A percentile compares a stretch with the other conserved stretches of the same genome.
Evolutionary conservation across 2,797 vertebrate species (phyloP).

Genomic region (Lacerta bilineata): DNA sequence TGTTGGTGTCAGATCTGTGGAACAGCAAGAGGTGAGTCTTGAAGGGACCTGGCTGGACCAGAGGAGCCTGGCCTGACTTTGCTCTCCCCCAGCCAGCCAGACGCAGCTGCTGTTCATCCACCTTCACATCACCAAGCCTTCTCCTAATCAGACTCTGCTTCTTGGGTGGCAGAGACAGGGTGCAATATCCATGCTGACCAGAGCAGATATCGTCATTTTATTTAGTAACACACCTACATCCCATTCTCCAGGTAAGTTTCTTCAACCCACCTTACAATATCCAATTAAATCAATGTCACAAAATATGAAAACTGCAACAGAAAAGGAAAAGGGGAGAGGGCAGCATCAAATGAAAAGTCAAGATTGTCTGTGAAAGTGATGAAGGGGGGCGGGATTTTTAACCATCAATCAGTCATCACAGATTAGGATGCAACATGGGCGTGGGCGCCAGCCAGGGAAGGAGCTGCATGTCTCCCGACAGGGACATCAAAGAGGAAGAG

Average conservation of each 20-base stretch:
- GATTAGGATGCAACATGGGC: not conserved
- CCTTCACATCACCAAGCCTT: too few relatives aligned
- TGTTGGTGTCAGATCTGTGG: slow-evolving; percentile 69
- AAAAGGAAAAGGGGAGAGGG: not conserved
- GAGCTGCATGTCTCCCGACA: not conserved
- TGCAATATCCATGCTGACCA: too few relatives aligned
- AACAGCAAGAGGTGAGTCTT: slow-evolving; percentile 12
- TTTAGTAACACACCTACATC: not conserved
- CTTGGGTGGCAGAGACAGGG: too few relatives aligned
- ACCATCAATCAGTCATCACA: too few relatives aligned
- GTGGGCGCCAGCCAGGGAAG: not conserved
- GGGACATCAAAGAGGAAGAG: not conserved
- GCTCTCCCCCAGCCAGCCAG: not conserved
- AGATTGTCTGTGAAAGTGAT: not conserved
- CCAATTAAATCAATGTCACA: not conserved
- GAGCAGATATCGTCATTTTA: too few relatives aligned
- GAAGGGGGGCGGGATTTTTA: too few relatives aligned
- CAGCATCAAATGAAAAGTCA: not conserved
- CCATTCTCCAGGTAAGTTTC: not conserved
- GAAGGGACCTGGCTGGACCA: not conserved
- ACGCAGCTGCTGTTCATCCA: not conserved
- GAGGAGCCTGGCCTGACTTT: not conserved
- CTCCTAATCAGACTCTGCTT: too few relatives aligned
- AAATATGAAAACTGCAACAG: not conserved
- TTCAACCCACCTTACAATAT: not conserved